Evolutionary conservation across 2,113 vertebrate genomes (phyloP).

Genomic region (Entelurus aequoreus): DNA sequence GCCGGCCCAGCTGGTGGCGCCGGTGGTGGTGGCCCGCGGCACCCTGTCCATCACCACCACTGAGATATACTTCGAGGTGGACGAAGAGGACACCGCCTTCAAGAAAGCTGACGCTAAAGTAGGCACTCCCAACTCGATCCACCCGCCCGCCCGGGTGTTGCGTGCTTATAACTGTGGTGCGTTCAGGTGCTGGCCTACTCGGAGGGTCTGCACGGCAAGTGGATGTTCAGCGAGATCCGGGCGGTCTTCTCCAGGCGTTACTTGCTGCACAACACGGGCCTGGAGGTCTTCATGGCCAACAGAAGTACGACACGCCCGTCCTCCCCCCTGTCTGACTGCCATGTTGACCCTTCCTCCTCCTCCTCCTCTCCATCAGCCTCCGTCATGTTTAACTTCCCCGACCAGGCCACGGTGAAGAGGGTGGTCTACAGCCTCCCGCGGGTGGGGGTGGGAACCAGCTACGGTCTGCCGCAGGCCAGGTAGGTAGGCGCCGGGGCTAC

Average conservation of each 20-base stretch:
- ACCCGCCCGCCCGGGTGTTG: background rate
- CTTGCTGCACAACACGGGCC: slow-evolving; percentile 91
- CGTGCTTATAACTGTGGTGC: background rate
- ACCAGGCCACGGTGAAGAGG: slow-evolving; percentile 96
- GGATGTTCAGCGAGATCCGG: slow-evolving; percentile 99
- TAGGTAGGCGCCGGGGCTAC: slow-evolving; percentile 43
- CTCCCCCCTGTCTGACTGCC: background rate
- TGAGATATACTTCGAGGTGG: slow-evolving; percentile 99
- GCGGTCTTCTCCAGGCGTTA: slow-evolving; percentile 97
- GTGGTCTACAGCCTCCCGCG: slow-evolving; percentile 97
- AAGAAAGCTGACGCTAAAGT: slow-evolving; percentile 93
- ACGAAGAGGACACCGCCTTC: slow-evolving; percentile 90
- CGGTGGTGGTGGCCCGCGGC: slow-evolving; percentile 91
- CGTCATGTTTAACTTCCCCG: slow-evolving; percentile 99
- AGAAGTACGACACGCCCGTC: slow-evolving; percentile 79
- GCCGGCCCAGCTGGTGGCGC: slow-evolving; percentile 94
- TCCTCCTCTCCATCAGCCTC: slow-evolving; percentile 76
- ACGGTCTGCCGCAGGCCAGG: slow-evolving; percentile 97
- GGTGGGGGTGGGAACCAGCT: slow-evolving; percentile 97
- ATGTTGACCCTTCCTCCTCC: background rate
- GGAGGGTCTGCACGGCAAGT: slow-evolving; percentile 96
- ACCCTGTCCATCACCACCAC: slow-evolving; percentile 97
- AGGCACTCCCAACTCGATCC: slow-evolving; percentile 35
- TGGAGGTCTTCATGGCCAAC: slow-evolving; percentile 99
- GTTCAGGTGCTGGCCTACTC: slow-evolving; percentile 91